Evolutionary conservation across 2,888 invertebrate species (phyloP).

Genomic region (Athripsodes cinereus): DNA sequence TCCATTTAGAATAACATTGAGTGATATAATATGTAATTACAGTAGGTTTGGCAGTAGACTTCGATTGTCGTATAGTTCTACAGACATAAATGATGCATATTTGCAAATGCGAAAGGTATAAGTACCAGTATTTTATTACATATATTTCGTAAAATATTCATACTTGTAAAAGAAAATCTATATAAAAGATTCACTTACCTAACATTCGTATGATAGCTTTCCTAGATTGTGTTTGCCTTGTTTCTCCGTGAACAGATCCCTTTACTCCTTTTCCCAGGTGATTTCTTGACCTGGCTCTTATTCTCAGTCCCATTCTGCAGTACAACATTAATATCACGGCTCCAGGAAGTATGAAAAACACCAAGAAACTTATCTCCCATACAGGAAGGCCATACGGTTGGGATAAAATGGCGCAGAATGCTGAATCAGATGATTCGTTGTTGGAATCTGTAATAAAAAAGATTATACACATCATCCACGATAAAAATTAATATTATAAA

Average conservation of each 20-base stretch:
- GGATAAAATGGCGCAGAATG: slow-evolving; percentile 70
- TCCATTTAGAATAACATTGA: too few relatives aligned
- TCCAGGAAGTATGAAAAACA: slow-evolving; percentile 74
- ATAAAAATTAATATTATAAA: too few relatives aligned
- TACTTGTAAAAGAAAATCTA: too few relatives aligned
- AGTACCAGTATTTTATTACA: too few relatives aligned
- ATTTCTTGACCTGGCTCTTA: slow-evolving; percentile 46
- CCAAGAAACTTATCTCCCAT: slow-evolving; percentile 71
- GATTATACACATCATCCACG: too few relatives aligned
- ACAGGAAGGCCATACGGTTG: slow-evolving; percentile 58
- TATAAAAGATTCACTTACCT: too few relatives aligned
- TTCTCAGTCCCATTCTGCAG: slow-evolving; percentile 68
- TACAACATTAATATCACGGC: slow-evolving; percentile 73
- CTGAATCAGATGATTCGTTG: slow-evolving; percentile 60
- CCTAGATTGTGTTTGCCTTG: slow-evolving; percentile 62
- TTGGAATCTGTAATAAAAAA: slow-evolving; percentile 38
- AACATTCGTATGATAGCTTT: slow-evolving; percentile 75
- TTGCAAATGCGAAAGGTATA: too few relatives aligned
- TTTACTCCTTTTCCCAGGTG: slow-evolving; percentile 47
- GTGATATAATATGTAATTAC: too few relatives aligned
- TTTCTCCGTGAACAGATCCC: slow-evolving; percentile 64
- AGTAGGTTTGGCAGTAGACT: too few relatives aligned
- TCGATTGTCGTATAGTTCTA: too few relatives aligned
- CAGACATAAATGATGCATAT: too few relatives aligned
- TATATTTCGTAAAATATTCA: too few relatives aligned